Evolutionary conservation across 2,113 vertebrate species (phyloP).

Genomic region (Hypocryptadius cinnamomeus): DNA sequence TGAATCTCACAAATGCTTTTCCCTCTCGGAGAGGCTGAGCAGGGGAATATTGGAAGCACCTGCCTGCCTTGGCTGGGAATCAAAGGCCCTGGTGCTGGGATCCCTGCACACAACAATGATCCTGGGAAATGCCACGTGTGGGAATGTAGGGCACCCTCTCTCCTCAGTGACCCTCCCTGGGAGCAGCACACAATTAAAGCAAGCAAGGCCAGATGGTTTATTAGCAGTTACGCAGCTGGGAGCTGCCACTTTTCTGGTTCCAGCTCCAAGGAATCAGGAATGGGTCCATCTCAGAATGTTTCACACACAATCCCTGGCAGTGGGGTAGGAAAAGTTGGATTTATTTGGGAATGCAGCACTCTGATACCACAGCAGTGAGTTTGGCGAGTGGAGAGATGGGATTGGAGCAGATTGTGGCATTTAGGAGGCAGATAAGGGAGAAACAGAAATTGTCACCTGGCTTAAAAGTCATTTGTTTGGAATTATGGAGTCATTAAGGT

Average conservation of each 20-base stretch:
- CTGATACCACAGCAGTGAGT: background rate
- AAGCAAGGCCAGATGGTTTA: conserved; percentile 6
- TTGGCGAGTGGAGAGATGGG: fast-evolving
- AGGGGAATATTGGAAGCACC: background rate
- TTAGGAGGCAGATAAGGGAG: background rate
- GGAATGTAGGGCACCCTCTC: background rate
- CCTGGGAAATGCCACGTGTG: background rate
- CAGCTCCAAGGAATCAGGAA: background rate
- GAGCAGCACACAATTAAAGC: background rate
- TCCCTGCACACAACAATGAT: background rate
- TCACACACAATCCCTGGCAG: background rate
- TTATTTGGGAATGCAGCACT: background rate
- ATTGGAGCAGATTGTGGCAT: background rate
- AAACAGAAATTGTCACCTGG: background rate
- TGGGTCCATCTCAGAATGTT: fast-evolving
- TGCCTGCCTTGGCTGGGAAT: background rate
- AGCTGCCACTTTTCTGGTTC: background rate
- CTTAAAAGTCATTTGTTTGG: background rate
- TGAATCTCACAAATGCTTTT: background rate
- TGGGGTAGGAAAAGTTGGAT: fast-evolving
- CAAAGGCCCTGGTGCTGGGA: background rate
- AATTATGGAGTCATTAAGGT: background rate
- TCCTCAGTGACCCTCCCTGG: background rate
- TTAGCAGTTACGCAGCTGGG: background rate
- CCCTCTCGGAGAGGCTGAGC: background rate